A percentile compares a stretch with the other conserved stretches of the same genome.
Conservation (phyloP, 2,888 invertebrate genomes). For the Lochmaea crataegi region DNA sequence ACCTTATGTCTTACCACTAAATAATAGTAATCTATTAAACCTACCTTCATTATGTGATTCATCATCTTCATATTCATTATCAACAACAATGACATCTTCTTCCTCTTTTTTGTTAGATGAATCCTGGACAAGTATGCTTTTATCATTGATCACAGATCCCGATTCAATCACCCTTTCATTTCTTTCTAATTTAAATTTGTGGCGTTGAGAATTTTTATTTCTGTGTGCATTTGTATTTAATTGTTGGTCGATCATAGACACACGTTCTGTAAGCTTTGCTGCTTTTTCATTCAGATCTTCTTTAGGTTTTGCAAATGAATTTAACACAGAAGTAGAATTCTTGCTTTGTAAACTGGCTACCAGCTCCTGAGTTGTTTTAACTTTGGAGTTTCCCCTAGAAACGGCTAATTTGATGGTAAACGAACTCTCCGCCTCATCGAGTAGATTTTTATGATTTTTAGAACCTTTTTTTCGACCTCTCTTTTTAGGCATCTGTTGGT, state of each 20-base stretch:
- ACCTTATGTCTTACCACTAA: neutral
- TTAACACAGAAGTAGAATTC: slow-evolving; percentile 48
- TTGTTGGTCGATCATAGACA: slow-evolving; percentile 63
- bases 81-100: slow-evolving; percentile 51
- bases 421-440: slow-evolving; percentile 69
- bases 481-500: slow-evolving; percentile 67
- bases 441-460: slow-evolving; percentile 67
- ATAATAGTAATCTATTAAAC: neutral
- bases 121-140: slow-evolving; percentile 46
- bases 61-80: slow-evolving; percentile 48
- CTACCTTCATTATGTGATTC: slow-evolving; percentile 9
- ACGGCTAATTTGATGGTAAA: slow-evolving; percentile 71
- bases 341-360: slow-evolving; percentile 77
- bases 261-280: slow-evolving; percentile 63
- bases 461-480: slow-evolving; percentile 72
- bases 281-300: slow-evolving; percentile 63
- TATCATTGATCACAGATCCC: slow-evolving; percentile 60
- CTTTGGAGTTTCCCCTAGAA: slow-evolving; percentile 69
- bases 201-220: slow-evolving; percentile 58
- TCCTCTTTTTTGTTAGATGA: slow-evolving; percentile 45
- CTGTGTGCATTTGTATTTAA: slow-evolving; percentile 61
- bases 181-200: slow-evolving; percentile 47
- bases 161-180: slow-evolving; percentile 58
- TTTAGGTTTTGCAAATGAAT: slow-evolving; percentile 51
- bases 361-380: slow-evolving; percentile 85